phyloP scores from a whole-genome alignment of 2,113 vertebrate species.

The Solea senegalensis region DNA sequence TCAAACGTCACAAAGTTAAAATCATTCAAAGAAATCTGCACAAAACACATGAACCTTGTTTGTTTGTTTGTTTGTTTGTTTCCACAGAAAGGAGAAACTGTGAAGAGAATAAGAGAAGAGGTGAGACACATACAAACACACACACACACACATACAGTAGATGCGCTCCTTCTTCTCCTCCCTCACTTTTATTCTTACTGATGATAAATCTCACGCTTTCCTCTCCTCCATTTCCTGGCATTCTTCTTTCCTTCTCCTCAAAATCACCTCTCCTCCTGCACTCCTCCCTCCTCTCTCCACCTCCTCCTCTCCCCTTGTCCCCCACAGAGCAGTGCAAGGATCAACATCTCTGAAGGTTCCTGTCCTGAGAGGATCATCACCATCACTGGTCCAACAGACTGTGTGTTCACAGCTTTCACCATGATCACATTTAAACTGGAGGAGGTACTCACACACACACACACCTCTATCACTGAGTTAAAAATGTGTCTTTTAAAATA shows the following conservation, averaged over 20 bases:
- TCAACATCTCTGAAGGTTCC: slow-evolving; percentile 94
- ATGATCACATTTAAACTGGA: slow-evolving; percentile 95
- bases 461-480: not conserved
- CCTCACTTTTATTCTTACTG: not conserved
- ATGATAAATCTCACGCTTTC: not conserved
- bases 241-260: not conserved
- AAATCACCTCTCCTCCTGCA: not conserved
- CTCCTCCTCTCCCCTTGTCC: not conserved
- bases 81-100: slow-evolving; percentile 92
- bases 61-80: slow-evolving; percentile 10
- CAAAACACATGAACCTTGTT: too few species aligned
- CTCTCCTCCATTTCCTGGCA: slow-evolving; percentile 1
- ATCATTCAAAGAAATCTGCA: too few species aligned
- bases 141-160: too few species aligned
- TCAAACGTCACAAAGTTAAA: too few species aligned
- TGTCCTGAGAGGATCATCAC: slow-evolving; percentile 94
- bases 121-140: slow-evolving; percentile 72
- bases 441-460: slow-evolving; percentile 78
- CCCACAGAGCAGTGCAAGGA: slow-evolving; percentile 89
- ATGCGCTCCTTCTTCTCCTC: not conserved
- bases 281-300: not conserved
- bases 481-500: not conserved
- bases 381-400: slow-evolving; percentile 90
- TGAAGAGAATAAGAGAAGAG: slow-evolving; percentile 95
- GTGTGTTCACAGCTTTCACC: slow-evolving; percentile 90